A percentile compares a stretch with the other conserved stretches of the same genome.
These are phyloP conservation scores for Proterorhinus semilunaris DNA, from an alignment of 2,113 vertebrate species.

Conservation along the genomic window DNA sequence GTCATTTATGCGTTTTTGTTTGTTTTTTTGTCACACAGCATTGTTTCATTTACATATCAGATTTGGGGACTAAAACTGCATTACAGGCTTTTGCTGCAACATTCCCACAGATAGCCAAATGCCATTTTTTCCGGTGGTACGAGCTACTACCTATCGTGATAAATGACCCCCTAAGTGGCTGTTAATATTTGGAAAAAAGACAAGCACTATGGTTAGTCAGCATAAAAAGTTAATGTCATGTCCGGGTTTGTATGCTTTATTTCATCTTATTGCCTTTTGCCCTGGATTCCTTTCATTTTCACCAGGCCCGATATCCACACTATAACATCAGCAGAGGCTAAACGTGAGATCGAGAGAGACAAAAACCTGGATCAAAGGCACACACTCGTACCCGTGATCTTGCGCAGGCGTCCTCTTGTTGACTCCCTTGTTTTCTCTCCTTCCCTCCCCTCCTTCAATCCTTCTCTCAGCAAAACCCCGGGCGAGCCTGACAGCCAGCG, in stretches of 20 bases:
- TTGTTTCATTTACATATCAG: too few species aligned
- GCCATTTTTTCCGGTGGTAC: too few species aligned
- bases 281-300: not conserved
- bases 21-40: too few species aligned
- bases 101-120: too few species aligned
- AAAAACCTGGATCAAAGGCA: constrained; percentile 40
- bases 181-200: too few species aligned
- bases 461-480: constrained; percentile 74
- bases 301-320: not conserved
- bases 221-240: not conserved
- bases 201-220: not conserved
- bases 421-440: constrained; percentile 46
- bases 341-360: constrained; percentile 19
- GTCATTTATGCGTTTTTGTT: too few species aligned
- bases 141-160: too few species aligned
- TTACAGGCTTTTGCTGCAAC: too few species aligned
- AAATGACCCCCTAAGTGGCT: too few species aligned
- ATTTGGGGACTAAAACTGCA: too few species aligned
- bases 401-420: constrained; percentile 41
- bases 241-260: not conserved
- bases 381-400: constrained; percentile 62
- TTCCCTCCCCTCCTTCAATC: constrained; percentile 83
- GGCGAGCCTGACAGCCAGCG: constrained; percentile 84
- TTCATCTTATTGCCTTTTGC: not conserved
- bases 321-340: constrained; percentile 13